Conservation (phyloP, 2,888 invertebrate genomes). For the Dione vanillae region DNA sequence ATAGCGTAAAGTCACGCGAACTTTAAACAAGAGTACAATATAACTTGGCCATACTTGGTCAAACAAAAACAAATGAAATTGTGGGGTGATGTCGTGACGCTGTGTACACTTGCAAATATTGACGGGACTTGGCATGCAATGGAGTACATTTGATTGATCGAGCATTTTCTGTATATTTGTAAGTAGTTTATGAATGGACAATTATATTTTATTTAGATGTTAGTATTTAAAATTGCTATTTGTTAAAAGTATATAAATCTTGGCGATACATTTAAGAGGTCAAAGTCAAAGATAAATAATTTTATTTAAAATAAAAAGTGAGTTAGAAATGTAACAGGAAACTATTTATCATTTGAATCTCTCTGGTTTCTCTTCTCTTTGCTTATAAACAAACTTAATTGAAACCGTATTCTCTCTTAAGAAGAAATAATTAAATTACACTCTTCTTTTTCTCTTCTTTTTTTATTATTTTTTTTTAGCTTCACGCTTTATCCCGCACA, state of each 20-base stretch:
- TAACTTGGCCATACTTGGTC: slow-evolving; percentile 53
- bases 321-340: no score
- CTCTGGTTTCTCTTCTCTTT: no score
- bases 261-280: no score
- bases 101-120: slow-evolving; percentile 72
- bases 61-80: slow-evolving; percentile 76
- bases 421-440: not conserved
- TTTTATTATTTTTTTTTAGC: no score
- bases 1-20: slow-evolving; percentile 73
- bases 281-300: no score
- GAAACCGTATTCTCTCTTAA: no score
- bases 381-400: no score
- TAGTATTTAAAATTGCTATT: not conserved
- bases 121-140: slow-evolving; percentile 64
- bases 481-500: no score
- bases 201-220: slow-evolving; percentile 19
- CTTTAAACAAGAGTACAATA: slow-evolving; percentile 56
- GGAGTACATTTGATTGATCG: slow-evolving; percentile 80
- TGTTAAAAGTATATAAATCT: no score
- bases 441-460: no score
- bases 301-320: no score
- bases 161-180: slow-evolving; percentile 53
- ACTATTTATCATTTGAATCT: no score
- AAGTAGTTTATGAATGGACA: slow-evolving; percentile 1
- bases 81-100: slow-evolving; percentile 67